Base-by-base conservation (phyloP, 2,888 invertebrate genomes). In the Dusona sp. region DNA sequence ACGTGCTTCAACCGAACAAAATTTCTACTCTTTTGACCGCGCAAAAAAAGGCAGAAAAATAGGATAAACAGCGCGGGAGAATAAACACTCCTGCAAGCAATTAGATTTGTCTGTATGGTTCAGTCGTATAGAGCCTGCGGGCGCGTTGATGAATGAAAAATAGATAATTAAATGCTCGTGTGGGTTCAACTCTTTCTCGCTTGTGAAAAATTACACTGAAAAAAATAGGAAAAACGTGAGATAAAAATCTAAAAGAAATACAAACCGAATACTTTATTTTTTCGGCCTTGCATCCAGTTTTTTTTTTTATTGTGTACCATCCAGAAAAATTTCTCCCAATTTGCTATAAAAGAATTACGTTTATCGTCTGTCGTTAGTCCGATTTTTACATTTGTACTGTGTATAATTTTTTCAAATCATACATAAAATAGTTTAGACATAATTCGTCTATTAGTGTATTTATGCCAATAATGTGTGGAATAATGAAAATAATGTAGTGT, bases 131-230 rank as follows among this genome's bases (percentile, higher is more conserved):
- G 25, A 36, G 19, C 38, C 45, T 22, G 51, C n/a, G 70, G 70
- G 54, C 51, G 68, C 33, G 70, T 80, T 79, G 79, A 86, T 73
- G 80, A 80, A 86, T 83, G 67, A 73, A 83, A 82, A 83, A 80
- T 72, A 38, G 67, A 80, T 11, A 77, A 77, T 65, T 77, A 65
- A 67, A 80, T 70, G 64, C n/a, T 67, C 36, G 61, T 22, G 64
- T n/a, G 22, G 54, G 11, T 61, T 67, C 45, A 4, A 54, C 22
- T 29, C 16, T 29, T 61, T 61, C 6, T 36, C 36, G 42, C 75
- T 64, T n/a, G 51, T 51, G 33, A 19, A 68, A 36, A 22, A 65
- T 22, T 4, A 38, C 4, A 9, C 42, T 57, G n/a, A 36, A 42
- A 42, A 36, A n/a, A 16, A 16, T 38, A 79, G 19, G 64, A 36